Evolutionary conservation across 1,140 invertebrate genomes (phyloP), one percentile per base, ranked within the genome.

Genomic region (Calliopsis andreniformis): DNA sequence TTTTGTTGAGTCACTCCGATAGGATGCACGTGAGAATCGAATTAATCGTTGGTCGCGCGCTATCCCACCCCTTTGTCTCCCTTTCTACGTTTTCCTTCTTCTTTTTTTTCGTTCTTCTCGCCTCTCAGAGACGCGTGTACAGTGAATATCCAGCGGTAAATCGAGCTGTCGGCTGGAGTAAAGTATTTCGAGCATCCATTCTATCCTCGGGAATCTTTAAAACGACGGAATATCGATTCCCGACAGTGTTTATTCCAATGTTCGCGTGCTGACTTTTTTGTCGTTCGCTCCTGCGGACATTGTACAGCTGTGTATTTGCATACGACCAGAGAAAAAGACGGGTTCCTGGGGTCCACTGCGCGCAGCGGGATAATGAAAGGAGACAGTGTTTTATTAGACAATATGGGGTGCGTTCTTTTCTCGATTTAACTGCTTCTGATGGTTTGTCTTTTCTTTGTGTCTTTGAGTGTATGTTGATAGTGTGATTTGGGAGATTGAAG

Each of bases 1-100:
- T 14, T 43, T 35, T 70, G 66, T 76, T 79, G 64, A 67, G 59
- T 75, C 70, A 71, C 49, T 43, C 49, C 47, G 30, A 23, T 30
- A 18, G 35, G 39, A 35, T 45, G 23, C 55, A 47, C 71, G 67
- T 45, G 75, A 73, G 80, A 83, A 83, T 82, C 63, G 70, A 78
- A 82, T 83, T 83, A 83, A 78, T 71, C 70, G 59, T 71, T 43
- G n/a, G 18, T 25, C 45, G 39, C 39, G 20, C 39, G 4, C 12
- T 16, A 6, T 28, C 14, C 16, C 7, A 30, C 8, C 7, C 5
- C n/a, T 16, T 2, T 1, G 4, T 16, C 4, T 20, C 6, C 3
- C 14, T 53, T 42, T 25, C 7, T 6, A 12, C 39, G 3, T 16
- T 14, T 23, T n/a, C 62, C 2, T 0, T 42, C 6, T 20, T 42